Conservation (phyloP, 2,797 vertebrate species). For the Distichodus sexfasciatus region DNA sequence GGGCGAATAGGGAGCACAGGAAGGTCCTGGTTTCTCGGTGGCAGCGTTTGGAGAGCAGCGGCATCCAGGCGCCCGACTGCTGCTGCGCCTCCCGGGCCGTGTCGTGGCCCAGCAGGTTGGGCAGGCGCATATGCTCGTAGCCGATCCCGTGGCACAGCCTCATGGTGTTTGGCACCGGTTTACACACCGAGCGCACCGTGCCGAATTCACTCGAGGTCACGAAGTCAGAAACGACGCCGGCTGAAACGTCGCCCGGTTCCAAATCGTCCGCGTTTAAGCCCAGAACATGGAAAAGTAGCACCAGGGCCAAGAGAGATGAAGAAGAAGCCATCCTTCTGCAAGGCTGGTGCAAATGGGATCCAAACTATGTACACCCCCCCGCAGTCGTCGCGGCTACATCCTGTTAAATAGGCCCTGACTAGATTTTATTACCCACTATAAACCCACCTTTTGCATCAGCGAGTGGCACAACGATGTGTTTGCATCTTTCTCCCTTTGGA, state of each 20-base stretch:
- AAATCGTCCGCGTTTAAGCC: neutral
- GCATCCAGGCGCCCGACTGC: conserved; percentile 79
- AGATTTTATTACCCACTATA: too few species aligned
- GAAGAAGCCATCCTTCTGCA: neutral
- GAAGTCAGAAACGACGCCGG: conserved; percentile 40
- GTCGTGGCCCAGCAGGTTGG: conserved; percentile 80
- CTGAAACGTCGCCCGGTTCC: conserved; percentile 1
- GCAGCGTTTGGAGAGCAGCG: conserved; percentile 76
- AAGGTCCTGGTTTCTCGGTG: conserved; percentile 80
- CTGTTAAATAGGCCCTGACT: too few species aligned
- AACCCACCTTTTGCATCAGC: too few species aligned
- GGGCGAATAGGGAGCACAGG: conserved; percentile 80
- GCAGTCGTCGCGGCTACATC: too few species aligned
- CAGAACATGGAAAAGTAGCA: neutral
- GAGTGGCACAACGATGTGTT: too few species aligned
- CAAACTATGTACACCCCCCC: neutral
- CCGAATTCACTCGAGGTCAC: conserved; percentile 54
- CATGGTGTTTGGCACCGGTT: conserved; percentile 73
- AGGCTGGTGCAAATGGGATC: neutral
- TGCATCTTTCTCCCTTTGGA: too few species aligned
- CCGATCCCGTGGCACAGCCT: conserved; percentile 77
- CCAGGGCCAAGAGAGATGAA: neutral
- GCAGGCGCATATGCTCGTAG: conserved; percentile 78
- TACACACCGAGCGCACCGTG: conserved; percentile 72
- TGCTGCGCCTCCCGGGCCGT: conserved; percentile 74